A percentile compares a stretch with the other conserved stretches of the same genome.
These are phyloP conservation scores for Aptenodytes patagonicus DNA, from an alignment of 2,113 vertebrate species.

Conservation along the genomic window DNA sequence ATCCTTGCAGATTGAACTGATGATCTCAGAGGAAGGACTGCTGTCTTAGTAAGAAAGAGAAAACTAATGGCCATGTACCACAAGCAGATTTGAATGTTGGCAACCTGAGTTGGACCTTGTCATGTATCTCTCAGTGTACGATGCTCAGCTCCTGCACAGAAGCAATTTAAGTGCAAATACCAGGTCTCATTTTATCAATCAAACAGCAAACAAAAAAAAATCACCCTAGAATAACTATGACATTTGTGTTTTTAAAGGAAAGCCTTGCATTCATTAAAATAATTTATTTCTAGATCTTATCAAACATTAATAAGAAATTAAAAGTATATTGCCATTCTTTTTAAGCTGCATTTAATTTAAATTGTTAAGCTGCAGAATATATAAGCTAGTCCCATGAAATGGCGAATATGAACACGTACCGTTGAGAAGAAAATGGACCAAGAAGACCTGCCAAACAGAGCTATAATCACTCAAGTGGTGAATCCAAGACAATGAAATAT, in stretches of 20 bases:
- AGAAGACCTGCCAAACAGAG: background rate
- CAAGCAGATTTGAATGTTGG: background rate
- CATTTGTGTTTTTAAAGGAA: background rate
- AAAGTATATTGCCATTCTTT: background rate
- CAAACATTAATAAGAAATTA: background rate
- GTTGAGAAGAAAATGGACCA: background rate
- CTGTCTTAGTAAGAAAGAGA: background rate
- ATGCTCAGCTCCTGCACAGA: background rate
- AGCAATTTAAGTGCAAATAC: background rate
- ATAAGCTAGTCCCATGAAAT: background rate
- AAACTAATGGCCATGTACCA: accelerated
- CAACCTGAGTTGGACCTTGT: background rate
- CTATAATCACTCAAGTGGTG: background rate
- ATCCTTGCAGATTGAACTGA: background rate
- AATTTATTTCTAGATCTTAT: background rate
- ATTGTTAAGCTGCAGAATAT: background rate
- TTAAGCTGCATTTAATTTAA: background rate
- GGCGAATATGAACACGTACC: background rate
- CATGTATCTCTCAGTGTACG: accelerated
- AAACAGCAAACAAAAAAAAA: background rate
- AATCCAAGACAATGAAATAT: background rate
- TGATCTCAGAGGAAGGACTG: background rate
- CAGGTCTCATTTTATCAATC: background rate
- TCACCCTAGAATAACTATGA: background rate
- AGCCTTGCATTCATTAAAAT: background rate